Percentiles rank a stretch among this genome's conserved stretches.
Evolutionary conservation across 2,113 vertebrate species (phyloP).

Genomic region (Haemorhous mexicanus): DNA sequence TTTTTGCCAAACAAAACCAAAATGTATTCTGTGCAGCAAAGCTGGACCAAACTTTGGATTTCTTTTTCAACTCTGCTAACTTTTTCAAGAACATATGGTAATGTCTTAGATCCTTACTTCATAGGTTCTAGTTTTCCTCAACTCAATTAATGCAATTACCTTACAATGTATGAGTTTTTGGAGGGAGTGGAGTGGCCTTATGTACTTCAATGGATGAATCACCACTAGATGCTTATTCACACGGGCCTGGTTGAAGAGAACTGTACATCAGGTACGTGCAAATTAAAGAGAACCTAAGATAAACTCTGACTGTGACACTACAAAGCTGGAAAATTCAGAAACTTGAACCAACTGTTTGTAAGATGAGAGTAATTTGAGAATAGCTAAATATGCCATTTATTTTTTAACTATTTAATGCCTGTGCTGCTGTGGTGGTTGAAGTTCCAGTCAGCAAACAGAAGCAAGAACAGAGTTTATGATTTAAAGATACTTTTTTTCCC

Average conservation of each 20-base stretch:
- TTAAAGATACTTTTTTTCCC: background rate
- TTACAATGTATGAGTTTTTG: background rate
- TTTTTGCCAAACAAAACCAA: background rate
- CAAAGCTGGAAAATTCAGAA: background rate
- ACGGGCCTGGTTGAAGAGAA: background rate
- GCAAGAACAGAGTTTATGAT: rapidly evolving
- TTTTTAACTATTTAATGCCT: background rate
- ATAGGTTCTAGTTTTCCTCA: background rate
- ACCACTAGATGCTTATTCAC: background rate
- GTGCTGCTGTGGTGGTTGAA: background rate
- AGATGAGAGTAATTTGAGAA: background rate
- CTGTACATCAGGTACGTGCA: background rate
- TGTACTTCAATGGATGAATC: background rate
- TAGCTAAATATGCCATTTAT: background rate
- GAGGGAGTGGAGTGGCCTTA: background rate
- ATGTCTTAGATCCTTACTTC: background rate
- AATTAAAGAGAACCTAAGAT: background rate
- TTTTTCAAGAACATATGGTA: background rate
- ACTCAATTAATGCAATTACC: background rate
- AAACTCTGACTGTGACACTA: background rate
- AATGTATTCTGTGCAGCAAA: background rate
- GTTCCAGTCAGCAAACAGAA: background rate
- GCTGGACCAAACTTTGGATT: background rate
- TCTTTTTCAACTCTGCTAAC: background rate
- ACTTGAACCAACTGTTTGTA: background rate